Base-by-base conservation (phyloP, 2,113 vertebrate genomes). In the Pangasianodon gigas region DNA sequence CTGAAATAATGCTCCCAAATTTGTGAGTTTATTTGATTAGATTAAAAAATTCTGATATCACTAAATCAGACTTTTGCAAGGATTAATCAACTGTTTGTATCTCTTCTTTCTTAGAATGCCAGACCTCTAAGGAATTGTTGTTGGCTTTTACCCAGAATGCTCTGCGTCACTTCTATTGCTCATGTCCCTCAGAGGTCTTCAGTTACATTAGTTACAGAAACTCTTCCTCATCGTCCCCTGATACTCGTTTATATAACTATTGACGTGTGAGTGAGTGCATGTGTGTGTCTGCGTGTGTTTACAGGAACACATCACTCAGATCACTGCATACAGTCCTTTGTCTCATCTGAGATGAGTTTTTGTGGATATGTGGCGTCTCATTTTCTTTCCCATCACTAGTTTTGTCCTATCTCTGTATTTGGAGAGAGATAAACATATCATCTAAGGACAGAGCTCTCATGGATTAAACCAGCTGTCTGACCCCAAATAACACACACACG, bases 131-230 rank as follows among this genome's bases (percentile, higher is more conserved):
- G 67, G 87, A 85, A 74, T 24, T 5, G 6, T 21, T 5, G 24
- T 52, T 92, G 89, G 91, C 87, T 71, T 14, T 67, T 86, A 89
- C 84, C 89, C 91, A 90, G 85, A 80, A 80, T 89, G 84, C 84
- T 87, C 54, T 89, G 86, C 91, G 87, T 92, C 89, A 92, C 75
- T 24, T 44, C 32, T 84, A 4, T 88, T 79, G 85, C 89, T 84
- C 77, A 86, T 83, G 82, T 86, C 54, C 62, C 80, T 46, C 69
- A 58, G 54, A 79, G 83, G 44, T 74, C 60, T 91, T 74, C 5
- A 18, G 83, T 89, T 88, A 26, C n/a, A 41, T 44, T 14, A 46
- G 37, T 79, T 46, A 18, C 51, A 82, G 82, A 84, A 41, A 56
- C 11, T 69, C 37, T 48, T 85, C 83, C 89, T 65, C 84, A 19